Evolutionary conservation across 2,113 vertebrate genomes (phyloP), one percentile per base, ranked within the genome.

Genomic region (Myocastor coypus): DNA sequence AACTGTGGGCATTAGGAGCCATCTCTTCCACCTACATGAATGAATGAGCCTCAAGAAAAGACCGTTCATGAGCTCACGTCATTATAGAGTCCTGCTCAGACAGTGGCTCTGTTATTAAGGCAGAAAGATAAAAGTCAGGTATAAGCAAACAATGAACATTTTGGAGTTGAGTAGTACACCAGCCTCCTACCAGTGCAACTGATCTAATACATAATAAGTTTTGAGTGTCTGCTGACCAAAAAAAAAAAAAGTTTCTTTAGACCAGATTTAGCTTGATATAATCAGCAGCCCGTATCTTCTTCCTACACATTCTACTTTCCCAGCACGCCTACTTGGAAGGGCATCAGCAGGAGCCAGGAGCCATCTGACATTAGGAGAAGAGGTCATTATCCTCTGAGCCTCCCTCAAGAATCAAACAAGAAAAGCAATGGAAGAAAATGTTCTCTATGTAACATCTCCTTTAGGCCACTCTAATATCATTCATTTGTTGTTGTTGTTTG

Each of bases 81-180:
- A 61, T 59, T 37, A 13, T 37, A 13, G 14, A 80, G 32, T 55
- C 82, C 61, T 93, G 11, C 69, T 96, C 28, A 86, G 37, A 93
- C 37, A 88, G 6, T 61, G 22, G 28, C 14, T 90, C 14, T 75
- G 7, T 50, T 81, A 77, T 80, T 57, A 17, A 83, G 66, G 52
- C 32, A 93, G 40, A 78, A 20, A 83, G 81, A 82, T 68, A 92
- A 91, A 93, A 87, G 46, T 57, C 73, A 84, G 5, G 11, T 24
- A 42, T 30, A 89, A 66, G 42, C 42, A 81, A 71, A 61, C 78
- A 73, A 55, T 6, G 16, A 59, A 85, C 50, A n/a, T 30, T 81
- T 82, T n/a, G 24, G 34, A 66, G 40, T 28, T 42, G 1, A 87
- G 34, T 73, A 55, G 91, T 61, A 75, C 73, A 40, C 3, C 66